Conservation (phyloP, 2,888 invertebrate species). For the Pristionchus fissidentatus region DNA sequence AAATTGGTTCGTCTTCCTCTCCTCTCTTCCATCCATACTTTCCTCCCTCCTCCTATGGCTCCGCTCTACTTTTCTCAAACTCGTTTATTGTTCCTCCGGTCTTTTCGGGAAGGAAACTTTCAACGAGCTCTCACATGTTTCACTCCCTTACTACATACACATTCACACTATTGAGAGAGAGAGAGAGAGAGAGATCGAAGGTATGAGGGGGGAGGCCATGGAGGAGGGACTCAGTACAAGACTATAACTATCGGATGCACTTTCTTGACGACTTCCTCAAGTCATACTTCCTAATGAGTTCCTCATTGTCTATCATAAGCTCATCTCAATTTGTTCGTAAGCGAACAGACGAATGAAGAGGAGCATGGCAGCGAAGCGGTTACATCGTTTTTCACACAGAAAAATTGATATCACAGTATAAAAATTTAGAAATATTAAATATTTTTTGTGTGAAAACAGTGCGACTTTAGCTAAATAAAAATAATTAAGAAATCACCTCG, state of each 20-base stretch:
- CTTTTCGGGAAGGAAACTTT: constrained; percentile 14
- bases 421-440: not conserved
- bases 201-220: not conserved
- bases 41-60: not conserved
- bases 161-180: constrained; percentile 22
- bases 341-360: too few species aligned
- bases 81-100: constrained; percentile 43
- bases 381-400: too few species aligned
- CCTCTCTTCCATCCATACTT: not conserved
- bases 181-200: not conserved
- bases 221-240: too few species aligned
- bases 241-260: too few species aligned
- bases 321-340: too few species aligned
- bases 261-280: too few species aligned
- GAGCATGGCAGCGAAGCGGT: too few species aligned
- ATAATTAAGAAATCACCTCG: constrained; percentile 59
- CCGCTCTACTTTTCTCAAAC: constrained; percentile 40
- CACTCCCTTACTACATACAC: not conserved
- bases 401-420: too few species aligned
- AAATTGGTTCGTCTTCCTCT: constrained; percentile 27
- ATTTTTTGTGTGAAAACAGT: not conserved
- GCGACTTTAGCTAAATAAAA: too few species aligned
- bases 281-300: too few species aligned
- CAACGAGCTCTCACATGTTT: constrained; percentile 33
- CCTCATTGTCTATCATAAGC: too few species aligned